A percentile compares a stretch with the other conserved stretches of the same genome.
phyloP scores from a whole-genome alignment of 2,113 vertebrate genomes.

The Nyctereutes procyonoides region DNA sequence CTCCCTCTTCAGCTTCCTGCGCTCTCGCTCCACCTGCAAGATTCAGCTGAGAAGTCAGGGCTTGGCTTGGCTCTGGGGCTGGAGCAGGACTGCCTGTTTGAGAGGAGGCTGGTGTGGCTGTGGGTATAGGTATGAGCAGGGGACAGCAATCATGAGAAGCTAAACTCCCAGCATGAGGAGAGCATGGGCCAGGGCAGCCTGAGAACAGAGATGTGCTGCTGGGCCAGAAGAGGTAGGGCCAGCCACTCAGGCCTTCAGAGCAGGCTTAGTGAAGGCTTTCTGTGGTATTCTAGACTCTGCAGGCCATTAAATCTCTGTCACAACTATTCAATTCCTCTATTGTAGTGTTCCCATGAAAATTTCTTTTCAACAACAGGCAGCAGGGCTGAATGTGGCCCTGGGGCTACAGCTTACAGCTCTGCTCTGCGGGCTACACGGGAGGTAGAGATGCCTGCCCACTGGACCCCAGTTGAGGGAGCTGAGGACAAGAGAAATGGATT shows the following conservation, averaged over 20 bases:
- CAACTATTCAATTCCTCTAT: neutral
- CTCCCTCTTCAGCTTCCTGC: constrained; percentile 83
- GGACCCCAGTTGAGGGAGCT: neutral
- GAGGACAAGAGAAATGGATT: neutral
- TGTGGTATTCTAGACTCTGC: neutral
- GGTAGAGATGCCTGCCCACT: accelerated
- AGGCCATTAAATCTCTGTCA: neutral
- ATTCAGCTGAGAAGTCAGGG: constrained; percentile 27
- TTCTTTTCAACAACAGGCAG: neutral
- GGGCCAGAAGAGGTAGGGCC: neutral
- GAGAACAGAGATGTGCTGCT: neutral
- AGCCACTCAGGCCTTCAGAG: neutral
- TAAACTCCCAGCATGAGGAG: neutral
- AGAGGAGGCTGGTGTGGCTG: neutral
- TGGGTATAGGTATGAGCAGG: neutral
- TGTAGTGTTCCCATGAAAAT: neutral
- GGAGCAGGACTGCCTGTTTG: neutral
- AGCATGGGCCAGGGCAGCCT: neutral
- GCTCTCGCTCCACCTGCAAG: constrained; percentile 85
- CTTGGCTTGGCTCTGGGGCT: neutral
- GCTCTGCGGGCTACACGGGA: neutral
- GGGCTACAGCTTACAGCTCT: neutral
- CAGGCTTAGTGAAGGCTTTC: neutral
- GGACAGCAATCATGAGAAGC: neutral
- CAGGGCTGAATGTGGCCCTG: neutral